Base-by-base conservation (phyloP, 1,140 invertebrate genomes). In the Dolichoris vasculosae region DNA sequence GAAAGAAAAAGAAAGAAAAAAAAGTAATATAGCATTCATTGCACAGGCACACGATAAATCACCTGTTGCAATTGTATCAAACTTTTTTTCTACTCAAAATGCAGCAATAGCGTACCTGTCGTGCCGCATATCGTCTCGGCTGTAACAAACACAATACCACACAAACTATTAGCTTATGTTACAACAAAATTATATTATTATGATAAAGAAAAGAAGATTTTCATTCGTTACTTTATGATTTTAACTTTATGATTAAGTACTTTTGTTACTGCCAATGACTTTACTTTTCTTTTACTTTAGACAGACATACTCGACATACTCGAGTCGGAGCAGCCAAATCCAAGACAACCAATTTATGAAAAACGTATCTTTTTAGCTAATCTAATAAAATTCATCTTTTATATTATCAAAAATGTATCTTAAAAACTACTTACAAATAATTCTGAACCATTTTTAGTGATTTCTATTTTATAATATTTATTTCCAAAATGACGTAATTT, bases 101-200 rank as follows among this genome's bases (percentile, higher is more conserved):
- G 90, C 91, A 93, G 90, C 90, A 90, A 93, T 92, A 92, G 90
- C 93, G 91, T 94, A 94, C 94, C 94, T 94, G 92, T 94, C 94
- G 89, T 94, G 93, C 89, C 93, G 91, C 91, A 93, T 92, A 92
- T 93, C 93, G 90, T 93, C 93, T 92, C 92, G 92, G 92, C 93
- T 93, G 92, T 91, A 93, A 93, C 91, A 93, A 92, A 93, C 89
- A 91, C 84, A 83, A 86, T 4, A 86, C 71, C 84, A 85, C 35
- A 86, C 59, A 86, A 79, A 86, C 75, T 77, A 69, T 86, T 86
- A 86, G 80, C 63, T 86, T 17, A 46, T 76, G 30, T 73, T 73
- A 38, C 26, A 75, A n/a, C 48, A 85, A 55, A 77, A 77, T 64
- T 51, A 40, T 2, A 38, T 63, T 32, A 80, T 63, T 80, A 79